Evolutionary conservation across 2,888 invertebrate species (phyloP).

Genomic region (Microctonus brassicae): DNA sequence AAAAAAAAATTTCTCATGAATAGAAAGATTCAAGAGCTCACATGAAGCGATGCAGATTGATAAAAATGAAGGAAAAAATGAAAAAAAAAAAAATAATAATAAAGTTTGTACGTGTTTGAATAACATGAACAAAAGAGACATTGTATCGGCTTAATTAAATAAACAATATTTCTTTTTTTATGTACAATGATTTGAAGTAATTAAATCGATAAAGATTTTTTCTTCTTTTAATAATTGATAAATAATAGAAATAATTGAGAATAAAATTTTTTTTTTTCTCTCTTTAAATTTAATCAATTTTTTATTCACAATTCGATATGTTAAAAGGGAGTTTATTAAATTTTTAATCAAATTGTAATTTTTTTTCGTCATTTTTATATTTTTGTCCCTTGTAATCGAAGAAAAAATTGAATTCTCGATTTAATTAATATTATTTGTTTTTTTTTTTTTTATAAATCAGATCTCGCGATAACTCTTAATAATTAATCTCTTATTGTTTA

Average conservation of each 20-base stretch:
- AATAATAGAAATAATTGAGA: constrained; percentile 7
- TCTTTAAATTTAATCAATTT: constrained; percentile 28
- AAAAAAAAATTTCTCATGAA: too few relatives aligned
- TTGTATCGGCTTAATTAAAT: constrained; percentile 16
- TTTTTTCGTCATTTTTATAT: background rate
- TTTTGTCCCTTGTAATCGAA: background rate
- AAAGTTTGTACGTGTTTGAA: background rate
- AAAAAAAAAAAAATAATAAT: background rate
- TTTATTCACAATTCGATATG: constrained; percentile 59
- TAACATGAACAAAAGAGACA: constrained; percentile 34
- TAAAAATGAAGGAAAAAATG: background rate
- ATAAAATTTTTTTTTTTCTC: background rate
- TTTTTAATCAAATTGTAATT: constrained; percentile 43
- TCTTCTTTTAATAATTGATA: background rate
- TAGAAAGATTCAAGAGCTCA: too few relatives aligned
- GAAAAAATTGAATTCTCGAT: background rate
- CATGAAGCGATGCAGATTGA: background rate
- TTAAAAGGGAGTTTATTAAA: constrained; percentile 54
- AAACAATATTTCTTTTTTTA: constrained; percentile 35
- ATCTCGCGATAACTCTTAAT: constrained; percentile 32
- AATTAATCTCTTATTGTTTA: constrained; percentile 34
- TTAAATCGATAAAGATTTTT: constrained; percentile 24
- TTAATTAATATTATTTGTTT: background rate
- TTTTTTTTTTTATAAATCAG: constrained; percentile 19
- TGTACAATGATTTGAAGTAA: constrained; percentile 41